Evolutionary conservation across 2,797 vertebrate genomes (phyloP), one percentile per base, ranked within the genome.

Genomic region (Melanotaenia parkinsoni): DNA sequence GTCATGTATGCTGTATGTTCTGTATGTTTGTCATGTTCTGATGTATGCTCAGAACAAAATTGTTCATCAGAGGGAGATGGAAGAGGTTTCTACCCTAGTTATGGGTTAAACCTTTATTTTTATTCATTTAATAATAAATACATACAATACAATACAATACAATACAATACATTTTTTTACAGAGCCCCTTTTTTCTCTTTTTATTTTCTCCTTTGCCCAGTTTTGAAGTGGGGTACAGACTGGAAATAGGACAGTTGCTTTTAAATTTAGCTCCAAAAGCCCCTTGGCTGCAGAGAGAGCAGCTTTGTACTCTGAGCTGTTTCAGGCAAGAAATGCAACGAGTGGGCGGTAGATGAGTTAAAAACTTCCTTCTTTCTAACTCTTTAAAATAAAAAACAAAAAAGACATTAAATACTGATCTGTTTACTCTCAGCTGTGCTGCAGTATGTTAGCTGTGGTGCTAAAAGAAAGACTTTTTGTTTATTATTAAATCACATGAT

Each of bases 251-350:
- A 82, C 94, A 89, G 61, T 81, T 70, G 68, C 87, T 93, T 92
- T 95, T 94, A 95, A 94, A 92, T 94, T 94, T 95, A 94, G 93
- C 88, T 87, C 81, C 85, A 80, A 88, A 86, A 81, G 86, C 87
- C 91, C 90, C 86, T 64, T 64, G 79, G 92, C 91, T 89, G 83
- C 84, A 68, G 85, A 84, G 85, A 85, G 89, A 91, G 80, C 90
- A 90, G 90, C 91, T 92, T 89, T 92, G 84, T 88, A 90, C 87
- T 90, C 73, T 68, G 87, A 90, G 89, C 86, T 76, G 81, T 90
- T 89, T 89, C 74, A 80, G 84, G 54, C 80, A 77, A 61, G 59
- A 71, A 79, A 78, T 83, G 83, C 80, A 82, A 67, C 35, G 57
- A 88, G 72, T 87, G 70, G 80, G 73, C 13, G 20, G 74, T 58